Evolutionary conservation across 1,140 invertebrate species (phyloP).

Genomic region (Dreissena rostriformis): DNA sequence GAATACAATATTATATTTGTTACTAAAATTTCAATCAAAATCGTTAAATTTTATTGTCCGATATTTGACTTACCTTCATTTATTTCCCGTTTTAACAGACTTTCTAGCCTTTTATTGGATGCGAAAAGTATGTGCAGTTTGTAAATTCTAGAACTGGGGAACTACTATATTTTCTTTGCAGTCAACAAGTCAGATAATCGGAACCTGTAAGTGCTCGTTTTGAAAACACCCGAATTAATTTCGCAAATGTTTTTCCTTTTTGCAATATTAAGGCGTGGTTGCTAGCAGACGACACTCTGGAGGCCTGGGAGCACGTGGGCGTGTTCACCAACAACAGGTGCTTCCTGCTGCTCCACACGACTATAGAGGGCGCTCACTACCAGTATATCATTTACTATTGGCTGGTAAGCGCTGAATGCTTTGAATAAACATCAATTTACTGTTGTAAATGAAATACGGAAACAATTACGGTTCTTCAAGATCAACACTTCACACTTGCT

Average conservation of each 20-base stretch:
- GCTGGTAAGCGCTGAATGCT: constrained; percentile 50
- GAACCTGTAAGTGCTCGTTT: background rate
- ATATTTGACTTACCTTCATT: too few relatives aligned
- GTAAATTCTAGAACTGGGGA: too few relatives aligned
- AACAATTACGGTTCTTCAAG: background rate
- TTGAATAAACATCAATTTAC: background rate
- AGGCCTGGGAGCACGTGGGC: constrained; percentile 53
- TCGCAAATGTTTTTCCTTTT: background rate
- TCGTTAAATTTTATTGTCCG: too few relatives aligned
- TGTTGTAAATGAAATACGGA: background rate
- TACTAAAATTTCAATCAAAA: too few relatives aligned
- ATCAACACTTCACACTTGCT: background rate
- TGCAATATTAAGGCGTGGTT: constrained; percentile 23
- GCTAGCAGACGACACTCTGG: constrained; percentile 21
- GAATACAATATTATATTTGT: too few relatives aligned
- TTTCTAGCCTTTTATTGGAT: too few relatives aligned
- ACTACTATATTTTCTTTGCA: background rate
- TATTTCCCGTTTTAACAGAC: too few relatives aligned
- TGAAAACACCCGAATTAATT: background rate
- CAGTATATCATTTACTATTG: constrained; percentile 56
- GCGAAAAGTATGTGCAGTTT: too few relatives aligned
- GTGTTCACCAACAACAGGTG: constrained; percentile 60
- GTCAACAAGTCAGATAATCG: background rate
- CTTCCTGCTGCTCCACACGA: constrained; percentile 56
- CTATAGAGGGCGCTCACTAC: constrained; percentile 15